A percentile compares a stretch with the other conserved stretches of the same genome.
These are phyloP conservation scores for Limnephilus auricula DNA, from an alignment of 2,888 invertebrate species.

Conservation along the genomic window DNA sequence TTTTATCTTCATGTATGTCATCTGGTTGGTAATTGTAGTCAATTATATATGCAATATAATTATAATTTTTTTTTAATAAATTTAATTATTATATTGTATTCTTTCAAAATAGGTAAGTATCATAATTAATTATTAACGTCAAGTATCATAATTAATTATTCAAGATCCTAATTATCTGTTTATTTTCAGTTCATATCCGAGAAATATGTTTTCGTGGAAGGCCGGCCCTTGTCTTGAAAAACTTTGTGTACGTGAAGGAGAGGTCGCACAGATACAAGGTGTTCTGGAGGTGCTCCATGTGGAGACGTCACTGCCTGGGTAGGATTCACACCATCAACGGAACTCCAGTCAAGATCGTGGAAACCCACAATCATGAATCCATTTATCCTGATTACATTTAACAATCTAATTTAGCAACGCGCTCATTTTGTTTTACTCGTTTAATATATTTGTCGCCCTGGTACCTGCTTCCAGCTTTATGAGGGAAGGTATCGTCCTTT, in stretches of 20 bases:
- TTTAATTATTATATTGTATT: too few species aligned
- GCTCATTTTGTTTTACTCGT: background rate
- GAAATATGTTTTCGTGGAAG: background rate
- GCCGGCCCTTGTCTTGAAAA: slow-evolving; percentile 13
- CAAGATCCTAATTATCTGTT: background rate
- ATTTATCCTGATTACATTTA: background rate
- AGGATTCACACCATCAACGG: slow-evolving; percentile 40
- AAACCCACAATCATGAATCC: slow-evolving; percentile 32
- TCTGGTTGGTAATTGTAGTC: too few species aligned
- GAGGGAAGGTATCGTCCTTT: too few species aligned
- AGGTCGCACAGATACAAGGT: background rate
- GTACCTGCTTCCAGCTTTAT: too few species aligned
- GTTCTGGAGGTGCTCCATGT: slow-evolving; percentile 41
- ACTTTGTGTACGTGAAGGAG: slow-evolving; percentile 7
- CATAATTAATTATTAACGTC: too few species aligned
- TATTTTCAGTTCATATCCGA: background rate
- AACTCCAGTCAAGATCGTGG: background rate
- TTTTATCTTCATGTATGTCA: too few species aligned
- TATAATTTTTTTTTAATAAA: too few species aligned
- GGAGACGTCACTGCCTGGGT: slow-evolving; percentile 11
- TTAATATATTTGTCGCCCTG: too few species aligned
- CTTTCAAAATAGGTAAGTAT: too few species aligned
- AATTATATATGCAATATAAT: too few species aligned
- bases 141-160: background rate
- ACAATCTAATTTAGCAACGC: too few species aligned